Evolutionary conservation across 2,888 invertebrate species (phyloP), one percentile per base, ranked within the genome.

Genomic region (Acrobasis consociella): DNA sequence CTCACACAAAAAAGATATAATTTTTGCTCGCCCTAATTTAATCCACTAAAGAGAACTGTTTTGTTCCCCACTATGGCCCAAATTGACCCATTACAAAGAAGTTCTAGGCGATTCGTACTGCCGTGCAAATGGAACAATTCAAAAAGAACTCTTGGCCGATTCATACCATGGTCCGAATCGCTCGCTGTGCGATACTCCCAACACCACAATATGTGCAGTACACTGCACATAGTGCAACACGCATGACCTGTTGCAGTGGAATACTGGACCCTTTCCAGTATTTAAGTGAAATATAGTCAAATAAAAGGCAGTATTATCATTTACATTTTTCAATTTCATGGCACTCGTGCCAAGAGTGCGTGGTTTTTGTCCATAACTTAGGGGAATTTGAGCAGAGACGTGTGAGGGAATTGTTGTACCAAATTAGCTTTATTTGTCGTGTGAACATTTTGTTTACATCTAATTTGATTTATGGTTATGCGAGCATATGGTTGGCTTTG

Each of bases 271-370:
- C 81, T 77, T 85, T 86, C 87, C 87, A 86, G 86, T 85, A 74
- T 76, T 83, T 83, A 86, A 88, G 82, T 80, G 85, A 86, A 61
- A 61, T 61, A 55, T 39, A 51, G 52, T 53, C 61, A 61, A 53
- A 61, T 61, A 61, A 60, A 51, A 70, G 83, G 13, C 56, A 77
- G 80, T 80, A 80, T 90, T 91, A 90, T 87, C 89, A 91, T 92
- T 91, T 87, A 90, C 85, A 91, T 91, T 91, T 92, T 91, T 91
- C 91, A 91, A 91, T 91, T 86, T 80, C 70, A 82, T 74, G 70
- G 70, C 71, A 66, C 76, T 74, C 73, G 77, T 91, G 90, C 91
- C 91, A 91, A 89, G 79, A 78, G 79, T 80, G 83, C 80, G 78
- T 76, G 68, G 69, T 58, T 67, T 68, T 46, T 51, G 53, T 65